These are phyloP conservation scores for Venusia cambrica DNA, from an alignment of 2,888 invertebrate species.

Conservation along the genomic window DNA sequence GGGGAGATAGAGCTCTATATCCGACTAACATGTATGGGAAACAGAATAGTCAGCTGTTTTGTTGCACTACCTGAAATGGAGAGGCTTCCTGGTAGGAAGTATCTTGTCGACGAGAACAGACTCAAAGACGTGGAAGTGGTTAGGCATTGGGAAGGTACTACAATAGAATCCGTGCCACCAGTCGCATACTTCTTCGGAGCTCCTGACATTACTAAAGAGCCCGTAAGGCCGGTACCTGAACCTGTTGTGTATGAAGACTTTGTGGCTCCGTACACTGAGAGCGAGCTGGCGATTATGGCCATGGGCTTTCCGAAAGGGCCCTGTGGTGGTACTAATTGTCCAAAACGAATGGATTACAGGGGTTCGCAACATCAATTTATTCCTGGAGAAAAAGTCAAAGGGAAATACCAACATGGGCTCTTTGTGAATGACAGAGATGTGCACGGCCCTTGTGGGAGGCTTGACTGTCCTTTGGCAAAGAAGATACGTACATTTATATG, in stretches of 20 bases:
- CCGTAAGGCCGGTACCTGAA: conserved; percentile 54
- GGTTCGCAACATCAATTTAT: conserved; percentile 73
- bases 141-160: conserved; percentile 71
- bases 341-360: conserved; percentile 67
- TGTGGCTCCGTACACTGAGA: conserved; percentile 62
- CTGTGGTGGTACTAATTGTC: conserved; percentile 73
- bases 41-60: conserved; percentile 60
- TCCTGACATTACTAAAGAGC: conserved; percentile 65
- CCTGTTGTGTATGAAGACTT: conserved; percentile 57
- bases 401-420: conserved; percentile 65
- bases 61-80: conserved; percentile 71
- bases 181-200: conserved; percentile 69
- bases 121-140: conserved; percentile 71
- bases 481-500: conserved; percentile 61
- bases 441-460: conserved; percentile 70
- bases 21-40: conserved; percentile 64
- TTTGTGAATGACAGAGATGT: conserved; percentile 73
- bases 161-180: conserved; percentile 62
- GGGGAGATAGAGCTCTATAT: conserved; percentile 68
- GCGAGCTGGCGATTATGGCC: conserved; percentile 66
- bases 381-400: conserved; percentile 59
- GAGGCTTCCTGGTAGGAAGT: conserved; percentile 67
- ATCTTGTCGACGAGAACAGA: conserved; percentile 61
- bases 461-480: conserved; percentile 72
- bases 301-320: conserved; percentile 77